These are phyloP conservation scores for Dexiosoma caninum DNA, from an alignment of 2,888 invertebrate species.

Conservation along the genomic window DNA sequence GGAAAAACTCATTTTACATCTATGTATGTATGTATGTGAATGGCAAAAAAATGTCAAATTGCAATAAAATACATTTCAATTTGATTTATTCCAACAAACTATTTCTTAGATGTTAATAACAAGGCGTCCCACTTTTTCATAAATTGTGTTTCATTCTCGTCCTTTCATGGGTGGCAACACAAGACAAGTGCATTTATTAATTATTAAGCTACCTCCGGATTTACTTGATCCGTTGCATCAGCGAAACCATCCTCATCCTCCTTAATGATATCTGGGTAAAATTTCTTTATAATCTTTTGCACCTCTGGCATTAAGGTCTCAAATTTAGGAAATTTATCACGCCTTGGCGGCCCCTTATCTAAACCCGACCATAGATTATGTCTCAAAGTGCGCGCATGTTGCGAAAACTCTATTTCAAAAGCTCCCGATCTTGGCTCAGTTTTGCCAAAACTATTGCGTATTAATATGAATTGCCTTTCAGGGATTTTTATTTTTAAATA, in stretches of 20 bases:
- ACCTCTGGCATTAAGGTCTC: slow-evolving; percentile 70
- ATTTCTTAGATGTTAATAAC: too few relatives aligned
- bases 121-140: too few relatives aligned
- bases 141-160: too few relatives aligned
- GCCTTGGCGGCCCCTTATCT: slow-evolving; percentile 73
- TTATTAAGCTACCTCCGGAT: too few relatives aligned
- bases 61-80: too few relatives aligned
- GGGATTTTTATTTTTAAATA: slow-evolving; percentile 70
- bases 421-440: slow-evolving; percentile 69
- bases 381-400: slow-evolving; percentile 73
- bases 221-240: too few relatives aligned
- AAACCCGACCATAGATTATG: slow-evolving; percentile 71
- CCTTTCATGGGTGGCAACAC: too few relatives aligned
- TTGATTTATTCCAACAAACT: too few relatives aligned
- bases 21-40: too few relatives aligned
- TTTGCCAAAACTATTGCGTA: slow-evolving; percentile 71
- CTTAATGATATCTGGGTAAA: slow-evolving; percentile 69
- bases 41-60: too few relatives aligned
- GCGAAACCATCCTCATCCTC: slow-evolving; percentile 5
- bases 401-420: slow-evolving; percentile 73
- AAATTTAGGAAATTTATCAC: slow-evolving; percentile 72
- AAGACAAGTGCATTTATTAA: too few relatives aligned
- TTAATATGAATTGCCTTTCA: slow-evolving; percentile 70
- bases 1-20: too few relatives aligned
- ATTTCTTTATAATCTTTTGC: slow-evolving; percentile 70